Base-by-base conservation (phyloP, 2,113 vertebrate species). In the Callorhinus ursinus region DNA sequence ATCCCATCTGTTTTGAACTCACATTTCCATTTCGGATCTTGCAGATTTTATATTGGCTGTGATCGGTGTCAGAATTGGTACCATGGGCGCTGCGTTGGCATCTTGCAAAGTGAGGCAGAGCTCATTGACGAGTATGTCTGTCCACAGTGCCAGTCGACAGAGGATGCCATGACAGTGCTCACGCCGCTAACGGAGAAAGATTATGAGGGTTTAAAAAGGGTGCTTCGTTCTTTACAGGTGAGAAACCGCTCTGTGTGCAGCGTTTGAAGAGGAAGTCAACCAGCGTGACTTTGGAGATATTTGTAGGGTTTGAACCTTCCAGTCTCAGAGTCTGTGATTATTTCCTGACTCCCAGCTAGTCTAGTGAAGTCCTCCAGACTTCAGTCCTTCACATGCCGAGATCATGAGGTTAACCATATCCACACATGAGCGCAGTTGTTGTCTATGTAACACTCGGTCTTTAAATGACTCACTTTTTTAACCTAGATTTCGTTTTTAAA, bases 41-140 rank as follows among this genome's bases (percentile, higher is more conserved):
- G 39, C 98, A 99, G 99, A 98, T 99, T 99, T 98, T 99, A 99
- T 98, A 99, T 99, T 69, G 99, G 99, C 98, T 99, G 99, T 24
- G 99, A 99, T 98, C 99, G 99, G 65, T 99, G 99, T 98, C 99
- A 99, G 99, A 99, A 99, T 98, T 99, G 99, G 99, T 99, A 99
- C 98, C 99, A 99, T 13, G 99, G 99, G 88, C 99, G 99, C 98
- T 99, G 99, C 9, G 99, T 99, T 95, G 99, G 99, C 99, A 99
- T 99, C 97, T 98, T 99, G 96, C 99, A 99, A 97, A 99, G 99
- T 59, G 99, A 99, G 98, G 99, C 99, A 49, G 99, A 99, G 42
- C 99, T 99, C 98, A 99, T 99, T 94, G 99, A 99, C 16, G 99
- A 99, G 97, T 99, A 99, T 57, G 99, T 99, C 97, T 99, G 99